Evolutionary conservation across 2,888 invertebrate genomes (phyloP).

Genomic region (Tanypteryx hageni): DNA sequence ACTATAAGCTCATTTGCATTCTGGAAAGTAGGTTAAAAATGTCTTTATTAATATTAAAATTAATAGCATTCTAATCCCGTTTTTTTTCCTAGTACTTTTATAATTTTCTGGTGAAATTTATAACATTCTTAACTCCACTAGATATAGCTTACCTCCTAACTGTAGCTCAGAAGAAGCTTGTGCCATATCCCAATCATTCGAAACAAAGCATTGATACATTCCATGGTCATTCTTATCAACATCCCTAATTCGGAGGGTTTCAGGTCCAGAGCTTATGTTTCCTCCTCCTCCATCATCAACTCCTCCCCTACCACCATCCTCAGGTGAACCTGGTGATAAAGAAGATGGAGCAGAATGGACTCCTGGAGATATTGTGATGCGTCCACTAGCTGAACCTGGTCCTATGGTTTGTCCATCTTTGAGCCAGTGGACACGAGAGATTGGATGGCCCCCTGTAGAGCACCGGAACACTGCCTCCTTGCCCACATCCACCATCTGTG

Average conservation of each 20-base stretch:
- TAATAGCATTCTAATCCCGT: too few species aligned
- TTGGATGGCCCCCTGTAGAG: conserved; percentile 91
- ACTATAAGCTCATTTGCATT: too few species aligned
- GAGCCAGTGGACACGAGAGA: conserved; percentile 78
- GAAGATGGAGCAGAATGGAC: conserved; percentile 70
- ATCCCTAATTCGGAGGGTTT: conserved; percentile 70
- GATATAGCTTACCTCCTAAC: conserved; percentile 73
- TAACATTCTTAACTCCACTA: neutral
- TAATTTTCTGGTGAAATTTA: too few species aligned
- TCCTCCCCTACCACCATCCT: conserved; percentile 65
- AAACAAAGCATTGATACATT: conserved; percentile 78
- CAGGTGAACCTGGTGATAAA: conserved; percentile 60
- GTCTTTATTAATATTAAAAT: too few species aligned
- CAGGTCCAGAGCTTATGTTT: conserved; percentile 67
- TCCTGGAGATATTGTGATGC: conserved; percentile 45
- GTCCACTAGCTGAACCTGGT: conserved; percentile 61
- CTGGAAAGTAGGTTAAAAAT: too few species aligned
- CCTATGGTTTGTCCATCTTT: conserved; percentile 70
- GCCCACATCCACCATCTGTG: conserved; percentile 87
- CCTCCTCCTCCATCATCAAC: conserved; percentile 61
- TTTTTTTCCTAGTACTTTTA: too few species aligned
- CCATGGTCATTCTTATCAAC: conserved; percentile 76
- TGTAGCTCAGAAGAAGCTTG: conserved; percentile 75
- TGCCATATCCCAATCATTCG: conserved; percentile 74
- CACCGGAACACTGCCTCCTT: conserved; percentile 92